Conservation (phyloP, 2,113 vertebrate genomes). For the Chloebia gouldiae region DNA sequence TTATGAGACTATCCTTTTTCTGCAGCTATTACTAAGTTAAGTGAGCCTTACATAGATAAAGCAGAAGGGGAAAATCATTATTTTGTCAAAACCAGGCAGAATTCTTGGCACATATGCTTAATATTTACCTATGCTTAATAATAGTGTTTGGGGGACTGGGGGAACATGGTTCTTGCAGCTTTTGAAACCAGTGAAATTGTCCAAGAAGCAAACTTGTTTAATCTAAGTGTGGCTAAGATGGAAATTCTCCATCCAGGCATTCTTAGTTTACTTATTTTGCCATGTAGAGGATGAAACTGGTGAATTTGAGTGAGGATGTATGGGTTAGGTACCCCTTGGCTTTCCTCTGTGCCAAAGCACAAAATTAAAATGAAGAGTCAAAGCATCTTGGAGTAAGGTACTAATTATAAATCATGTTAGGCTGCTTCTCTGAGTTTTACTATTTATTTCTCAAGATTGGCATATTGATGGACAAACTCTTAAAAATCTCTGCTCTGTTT, state of each 20-base stretch:
- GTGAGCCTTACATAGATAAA: neutral
- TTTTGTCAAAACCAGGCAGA: neutral
- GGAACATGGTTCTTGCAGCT: neutral
- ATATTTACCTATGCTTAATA: neutral
- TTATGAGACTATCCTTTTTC: neutral
- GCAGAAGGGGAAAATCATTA: neutral
- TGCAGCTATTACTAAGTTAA: neutral
- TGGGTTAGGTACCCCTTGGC: neutral
- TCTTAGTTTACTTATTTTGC: neutral
- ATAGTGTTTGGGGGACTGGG: rapidly evolving
- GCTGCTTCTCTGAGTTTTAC: neutral
- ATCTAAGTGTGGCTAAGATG: neutral
- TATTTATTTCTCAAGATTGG: neutral
- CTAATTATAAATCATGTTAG: neutral
- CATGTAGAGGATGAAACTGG: neutral
- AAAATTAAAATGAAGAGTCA: neutral
- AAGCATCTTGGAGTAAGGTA: neutral
- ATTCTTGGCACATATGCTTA: neutral
- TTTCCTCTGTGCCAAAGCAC: neutral
- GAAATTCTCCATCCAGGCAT: neutral
- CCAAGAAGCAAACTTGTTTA: neutral
- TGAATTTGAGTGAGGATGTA: neutral
- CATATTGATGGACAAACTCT: neutral
- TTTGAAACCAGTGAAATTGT: neutral
- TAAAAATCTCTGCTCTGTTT: neutral